A percentile compares a stretch with the other conserved stretches of the same genome.
Conservation (phyloP, 2,113 vertebrate genomes). For the Lipophrys pholis region DNA sequence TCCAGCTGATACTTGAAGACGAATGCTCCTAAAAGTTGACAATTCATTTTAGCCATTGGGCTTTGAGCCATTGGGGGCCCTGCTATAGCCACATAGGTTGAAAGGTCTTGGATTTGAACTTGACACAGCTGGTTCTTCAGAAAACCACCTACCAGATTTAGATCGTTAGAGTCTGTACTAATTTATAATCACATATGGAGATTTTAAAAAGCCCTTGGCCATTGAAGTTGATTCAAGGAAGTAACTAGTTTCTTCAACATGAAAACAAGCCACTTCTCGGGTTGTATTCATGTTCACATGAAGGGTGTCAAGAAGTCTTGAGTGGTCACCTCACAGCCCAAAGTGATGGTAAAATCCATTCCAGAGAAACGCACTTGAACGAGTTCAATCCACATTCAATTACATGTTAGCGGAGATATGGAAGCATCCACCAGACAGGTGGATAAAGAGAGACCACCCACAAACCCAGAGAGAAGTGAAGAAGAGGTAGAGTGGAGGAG, state of each 20-base stretch:
- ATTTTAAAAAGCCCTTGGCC: not conserved
- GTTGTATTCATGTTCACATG: conserved; percentile 15
- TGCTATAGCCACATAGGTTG: too few species aligned
- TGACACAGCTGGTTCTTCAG: not conserved
- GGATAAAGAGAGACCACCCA: conserved; percentile 61
- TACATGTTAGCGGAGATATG: conserved; percentile 29
- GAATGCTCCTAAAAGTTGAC: too few species aligned
- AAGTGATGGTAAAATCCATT: conserved; percentile 41
- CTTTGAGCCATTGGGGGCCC: too few species aligned
- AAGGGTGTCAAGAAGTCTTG: conserved; percentile 16
- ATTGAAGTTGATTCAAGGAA: not conserved
- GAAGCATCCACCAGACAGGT: conserved; percentile 46
- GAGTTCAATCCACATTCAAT: conserved; percentile 51
- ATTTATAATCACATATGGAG: not conserved
- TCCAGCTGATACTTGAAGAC: too few species aligned
- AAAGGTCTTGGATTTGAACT: too few species aligned
- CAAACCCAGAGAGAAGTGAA: conserved; percentile 46
- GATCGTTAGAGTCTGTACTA: not conserved
- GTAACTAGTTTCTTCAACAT: conserved; percentile 7
- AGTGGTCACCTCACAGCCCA: conserved; percentile 24
- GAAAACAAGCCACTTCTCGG: not conserved
- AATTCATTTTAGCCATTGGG: too few species aligned
- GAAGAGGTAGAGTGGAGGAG: conserved; percentile 59
- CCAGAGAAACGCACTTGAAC: conserved; percentile 17
- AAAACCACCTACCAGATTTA: not conserved